Evolutionary conservation across 92 coral and sea anemone genomes (phyloP), one percentile per base, ranked within the genome.

Genomic region (Zoanthus solanderi): DNA sequence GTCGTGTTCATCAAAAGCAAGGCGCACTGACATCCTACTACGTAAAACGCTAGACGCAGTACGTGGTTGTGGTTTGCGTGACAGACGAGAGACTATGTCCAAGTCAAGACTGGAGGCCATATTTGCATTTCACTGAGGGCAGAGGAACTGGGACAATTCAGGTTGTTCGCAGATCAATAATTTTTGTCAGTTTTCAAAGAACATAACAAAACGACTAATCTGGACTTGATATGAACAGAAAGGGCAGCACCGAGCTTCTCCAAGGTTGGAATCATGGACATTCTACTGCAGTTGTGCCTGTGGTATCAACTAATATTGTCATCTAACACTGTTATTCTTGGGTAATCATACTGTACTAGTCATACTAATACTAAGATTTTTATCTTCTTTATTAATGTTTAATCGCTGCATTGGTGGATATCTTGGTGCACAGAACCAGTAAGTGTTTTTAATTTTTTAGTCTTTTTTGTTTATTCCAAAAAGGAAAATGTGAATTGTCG

Each of bases 341-440:
- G 28, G 54, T 34, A 37, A 30, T 81, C 61, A 45, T 48, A 63
- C 48, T 44, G 47, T 66, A 52, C 32, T 73, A 23, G 23, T 23
- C 4, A 2, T 2, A 44, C 65, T 65, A 28, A 56, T 48, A 69
- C 65, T 79, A 34, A 37, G 47, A 47, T 56, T 80, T 79, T 52
- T 65, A 10, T 80, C 73, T 87, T 73, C 79, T 65, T 85, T 54
- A 45, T 57, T 75, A 71, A 9, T 75, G 83, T 54, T 37, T 73
- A 13, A 69, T 73, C 67, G 58, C 69, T 66, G 82, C 71, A 76
- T 53, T 29, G 78, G 37, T 75, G 93, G 91, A 75, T 81, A 48
- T 65, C 87, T 65, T 67, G 71, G 52, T 46, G 54, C 28, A 58
- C 66, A 90, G 93, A 90, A 28, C 88, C 93, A 91, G 93, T 90